These are phyloP conservation scores for Cremastinae sp. DNA, from an alignment of 2,888 invertebrate genomes.

Conservation along the genomic window DNA sequence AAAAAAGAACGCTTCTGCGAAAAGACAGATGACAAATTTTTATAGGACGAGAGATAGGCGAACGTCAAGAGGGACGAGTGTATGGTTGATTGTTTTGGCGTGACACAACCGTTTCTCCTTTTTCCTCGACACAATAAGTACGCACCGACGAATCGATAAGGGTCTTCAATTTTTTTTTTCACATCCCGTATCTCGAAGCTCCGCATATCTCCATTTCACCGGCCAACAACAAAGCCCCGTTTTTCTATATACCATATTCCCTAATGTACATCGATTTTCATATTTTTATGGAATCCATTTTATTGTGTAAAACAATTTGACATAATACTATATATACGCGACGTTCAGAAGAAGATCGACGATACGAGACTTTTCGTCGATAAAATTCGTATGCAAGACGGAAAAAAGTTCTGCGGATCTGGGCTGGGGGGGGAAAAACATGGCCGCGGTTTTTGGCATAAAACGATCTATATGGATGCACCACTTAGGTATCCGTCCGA, in stretches of 20 bases:
- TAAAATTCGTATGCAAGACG: too few relatives aligned
- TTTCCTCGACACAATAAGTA: constrained; percentile 1
- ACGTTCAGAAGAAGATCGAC: too few relatives aligned
- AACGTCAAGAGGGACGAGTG: constrained; percentile 28
- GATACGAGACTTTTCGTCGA: too few relatives aligned
- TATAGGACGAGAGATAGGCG: constrained; percentile 13
- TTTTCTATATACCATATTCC: too few relatives aligned
- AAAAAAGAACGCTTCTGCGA: constrained; percentile 7
- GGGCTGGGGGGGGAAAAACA: too few relatives aligned
- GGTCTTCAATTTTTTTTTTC: background rate
- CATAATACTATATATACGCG: too few relatives aligned
- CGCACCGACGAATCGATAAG: constrained; percentile 3
- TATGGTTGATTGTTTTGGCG: constrained; percentile 37
- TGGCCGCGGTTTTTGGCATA: background rate
- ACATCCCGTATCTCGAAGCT: too few relatives aligned
- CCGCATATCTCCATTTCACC: background rate
- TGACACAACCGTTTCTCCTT: constrained; percentile 41
- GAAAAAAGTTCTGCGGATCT: too few relatives aligned
- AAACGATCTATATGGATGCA: background rate
- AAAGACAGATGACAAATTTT: constrained; percentile 9
- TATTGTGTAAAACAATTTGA: too few relatives aligned
- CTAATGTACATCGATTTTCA: too few relatives aligned
- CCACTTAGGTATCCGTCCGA: background rate
- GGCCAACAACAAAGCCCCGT: background rate
- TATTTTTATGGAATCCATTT: too few relatives aligned